Evolutionary conservation across 2,113 vertebrate species (phyloP).

Genomic region (Taxidea taxus): DNA sequence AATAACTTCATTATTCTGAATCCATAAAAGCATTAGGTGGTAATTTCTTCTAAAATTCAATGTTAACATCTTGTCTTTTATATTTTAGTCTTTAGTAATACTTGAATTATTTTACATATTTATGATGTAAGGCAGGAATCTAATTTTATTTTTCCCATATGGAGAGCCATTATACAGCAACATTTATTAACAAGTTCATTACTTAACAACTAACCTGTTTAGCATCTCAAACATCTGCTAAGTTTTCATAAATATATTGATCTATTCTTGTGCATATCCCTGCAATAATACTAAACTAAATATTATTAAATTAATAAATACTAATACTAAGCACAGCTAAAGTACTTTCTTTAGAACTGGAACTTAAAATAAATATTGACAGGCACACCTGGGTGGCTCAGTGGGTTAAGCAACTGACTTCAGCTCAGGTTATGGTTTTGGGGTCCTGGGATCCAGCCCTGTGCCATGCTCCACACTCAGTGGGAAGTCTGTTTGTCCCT

Average conservation of each 20-base stretch:
- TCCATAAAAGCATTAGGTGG: not conserved
- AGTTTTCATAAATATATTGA: not conserved
- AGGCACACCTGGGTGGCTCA: no score
- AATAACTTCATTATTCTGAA: not conserved
- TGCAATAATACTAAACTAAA: not conserved
- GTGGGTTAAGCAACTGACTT: no score
- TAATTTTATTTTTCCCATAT: not conserved
- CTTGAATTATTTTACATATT: not conserved
- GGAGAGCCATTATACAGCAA: not conserved
- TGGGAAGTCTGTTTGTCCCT: no score
- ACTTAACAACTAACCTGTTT: not conserved
- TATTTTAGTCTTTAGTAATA: not conserved
- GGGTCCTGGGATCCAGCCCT: no score
- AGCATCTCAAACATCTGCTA: not conserved
- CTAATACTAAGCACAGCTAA: not conserved
- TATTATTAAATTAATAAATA: not conserved
- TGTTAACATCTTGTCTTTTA: not conserved
- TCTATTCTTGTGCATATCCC: not conserved
- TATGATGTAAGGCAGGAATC: not conserved
- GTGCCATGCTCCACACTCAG: no score
- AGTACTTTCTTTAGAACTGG: not conserved
- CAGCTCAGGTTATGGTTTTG: no score
- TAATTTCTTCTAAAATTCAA: not conserved
- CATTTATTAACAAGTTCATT: not conserved
- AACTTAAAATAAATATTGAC: not conserved